Percentiles rank a stretch among this genome's conserved stretches.
Evolutionary conservation across 2,113 vertebrate genomes (phyloP).

Genomic region (Nesoenas mayeri): DNA sequence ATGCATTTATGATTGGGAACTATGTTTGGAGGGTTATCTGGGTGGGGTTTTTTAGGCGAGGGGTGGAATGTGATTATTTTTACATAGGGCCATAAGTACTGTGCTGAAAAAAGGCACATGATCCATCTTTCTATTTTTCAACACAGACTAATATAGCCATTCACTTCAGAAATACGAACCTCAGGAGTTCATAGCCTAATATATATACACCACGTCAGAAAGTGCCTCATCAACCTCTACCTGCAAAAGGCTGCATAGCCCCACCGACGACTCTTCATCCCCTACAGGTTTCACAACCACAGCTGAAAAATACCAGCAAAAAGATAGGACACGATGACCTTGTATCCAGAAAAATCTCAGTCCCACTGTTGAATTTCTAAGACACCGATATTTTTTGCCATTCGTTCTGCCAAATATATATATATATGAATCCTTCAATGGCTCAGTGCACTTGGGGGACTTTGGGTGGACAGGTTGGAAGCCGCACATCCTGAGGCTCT

Average conservation of each 20-base stretch:
- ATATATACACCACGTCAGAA: background rate
- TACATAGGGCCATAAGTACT: background rate
- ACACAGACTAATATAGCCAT: background rate
- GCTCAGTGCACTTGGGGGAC: accelerated
- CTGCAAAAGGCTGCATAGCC: background rate
- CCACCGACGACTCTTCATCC: background rate
- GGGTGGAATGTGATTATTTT: background rate
- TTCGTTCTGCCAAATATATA: background rate
- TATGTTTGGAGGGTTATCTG: background rate
- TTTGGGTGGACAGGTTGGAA: background rate
- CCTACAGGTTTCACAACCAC: background rate
- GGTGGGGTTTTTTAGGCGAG: background rate
- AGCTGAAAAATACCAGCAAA: background rate
- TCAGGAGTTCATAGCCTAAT: background rate
- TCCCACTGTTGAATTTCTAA: background rate
- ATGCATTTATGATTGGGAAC: background rate
- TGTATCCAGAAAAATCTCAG: background rate
- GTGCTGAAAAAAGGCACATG: background rate
- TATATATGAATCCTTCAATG: background rate
- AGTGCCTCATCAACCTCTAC: background rate
- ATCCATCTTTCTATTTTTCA: background rate
- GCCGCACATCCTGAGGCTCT: background rate
- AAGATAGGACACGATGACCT: background rate
- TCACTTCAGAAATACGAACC: background rate
- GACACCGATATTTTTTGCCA: background rate